Conservation (phyloP, 2,113 vertebrate species). For the Parus major region DNA sequence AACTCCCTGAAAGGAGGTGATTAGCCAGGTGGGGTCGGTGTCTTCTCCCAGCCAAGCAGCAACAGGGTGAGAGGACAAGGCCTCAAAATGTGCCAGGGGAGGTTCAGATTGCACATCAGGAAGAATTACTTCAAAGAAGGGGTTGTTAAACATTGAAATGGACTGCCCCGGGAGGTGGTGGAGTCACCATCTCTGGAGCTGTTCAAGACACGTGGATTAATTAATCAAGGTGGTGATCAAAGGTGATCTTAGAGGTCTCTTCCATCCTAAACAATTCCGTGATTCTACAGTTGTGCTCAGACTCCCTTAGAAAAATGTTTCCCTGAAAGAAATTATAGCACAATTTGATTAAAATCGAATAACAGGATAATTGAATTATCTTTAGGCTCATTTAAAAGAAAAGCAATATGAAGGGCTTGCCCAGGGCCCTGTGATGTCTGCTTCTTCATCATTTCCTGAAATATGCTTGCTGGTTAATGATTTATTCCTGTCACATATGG, state of each 20-base stretch:
- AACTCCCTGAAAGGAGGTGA: not conserved
- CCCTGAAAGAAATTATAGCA: not conserved
- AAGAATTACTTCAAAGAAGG: not conserved
- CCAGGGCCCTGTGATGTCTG: not conserved
- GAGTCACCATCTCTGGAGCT: not conserved
- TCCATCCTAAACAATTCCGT: not conserved
- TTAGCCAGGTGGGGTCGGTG: accelerated
- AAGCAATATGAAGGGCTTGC: not conserved
- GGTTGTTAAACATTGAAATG: not conserved
- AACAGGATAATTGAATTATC: not conserved
- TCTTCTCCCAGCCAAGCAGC: not conserved
- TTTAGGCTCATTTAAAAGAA: not conserved
- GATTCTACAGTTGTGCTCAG: not conserved
- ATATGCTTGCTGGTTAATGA: not conserved
- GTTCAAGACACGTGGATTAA: not conserved
- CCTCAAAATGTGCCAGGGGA: not conserved
- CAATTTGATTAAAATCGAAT: not conserved
- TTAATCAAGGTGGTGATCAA: not conserved
- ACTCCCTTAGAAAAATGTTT: not conserved
- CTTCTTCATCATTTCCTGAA: not conserved
- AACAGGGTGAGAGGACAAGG: not conserved
- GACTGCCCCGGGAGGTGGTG: not conserved
- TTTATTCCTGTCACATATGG: not conserved
- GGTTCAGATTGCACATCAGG: not conserved
- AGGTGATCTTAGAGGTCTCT: not conserved